Conservation (phyloP, 2,888 invertebrate genomes). For the Drosophila buzzatii region DNA sequence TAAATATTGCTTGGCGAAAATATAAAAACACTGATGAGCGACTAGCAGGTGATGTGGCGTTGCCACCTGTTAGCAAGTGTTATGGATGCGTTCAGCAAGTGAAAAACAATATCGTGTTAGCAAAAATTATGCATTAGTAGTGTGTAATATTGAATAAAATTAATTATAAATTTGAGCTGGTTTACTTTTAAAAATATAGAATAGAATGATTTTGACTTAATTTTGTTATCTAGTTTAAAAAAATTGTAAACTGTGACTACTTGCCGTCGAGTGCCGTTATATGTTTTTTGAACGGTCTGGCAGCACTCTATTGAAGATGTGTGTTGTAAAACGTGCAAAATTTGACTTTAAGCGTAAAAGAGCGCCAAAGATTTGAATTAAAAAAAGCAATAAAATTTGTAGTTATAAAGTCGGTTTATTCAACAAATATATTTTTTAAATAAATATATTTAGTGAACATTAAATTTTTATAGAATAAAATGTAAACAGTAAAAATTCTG, state of each 20-base stretch:
- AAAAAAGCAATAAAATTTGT: background rate
- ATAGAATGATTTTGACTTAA: background rate
- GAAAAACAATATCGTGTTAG: background rate
- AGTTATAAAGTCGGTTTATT: background rate
- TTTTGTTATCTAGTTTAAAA: no score
- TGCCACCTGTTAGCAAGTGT: slow-evolving; percentile 35
- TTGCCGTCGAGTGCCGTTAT: background rate
- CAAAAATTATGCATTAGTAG: background rate
- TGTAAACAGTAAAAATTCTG: background rate
- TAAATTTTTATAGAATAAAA: background rate
- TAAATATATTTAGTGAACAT: background rate
- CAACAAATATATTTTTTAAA: background rate
- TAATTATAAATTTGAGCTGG: background rate
- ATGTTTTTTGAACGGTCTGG: slow-evolving; percentile 22
- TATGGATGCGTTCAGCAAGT: slow-evolving; percentile 35
- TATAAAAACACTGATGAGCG: slow-evolving; percentile 45
- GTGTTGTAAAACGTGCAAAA: background rate
- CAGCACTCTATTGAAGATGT: background rate
- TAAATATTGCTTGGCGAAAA: slow-evolving; percentile 41
- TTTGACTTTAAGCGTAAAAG: background rate
- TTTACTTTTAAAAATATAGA: no score
- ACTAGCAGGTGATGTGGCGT: slow-evolving; percentile 51
- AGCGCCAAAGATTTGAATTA: slow-evolving; percentile 33
- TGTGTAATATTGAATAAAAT: background rate
- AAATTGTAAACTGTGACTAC: slow-evolving; percentile 15